Conservation (phyloP, 2,113 vertebrate species). For the Rhineura floridana region DNA sequence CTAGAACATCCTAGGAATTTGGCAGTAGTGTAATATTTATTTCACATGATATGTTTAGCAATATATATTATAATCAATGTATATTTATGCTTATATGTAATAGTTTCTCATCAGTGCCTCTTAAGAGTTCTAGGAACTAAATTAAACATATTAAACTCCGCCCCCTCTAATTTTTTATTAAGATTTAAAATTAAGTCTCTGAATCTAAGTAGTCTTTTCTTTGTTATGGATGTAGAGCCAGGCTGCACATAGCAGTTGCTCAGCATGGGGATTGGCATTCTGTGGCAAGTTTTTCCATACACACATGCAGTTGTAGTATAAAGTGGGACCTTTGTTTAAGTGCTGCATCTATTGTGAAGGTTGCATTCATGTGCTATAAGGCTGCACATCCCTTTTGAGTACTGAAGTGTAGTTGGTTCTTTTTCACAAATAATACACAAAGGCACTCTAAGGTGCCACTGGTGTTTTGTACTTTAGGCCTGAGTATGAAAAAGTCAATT, state of each 20-base stretch:
- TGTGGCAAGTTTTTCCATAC: background rate
- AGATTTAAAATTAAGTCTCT: background rate
- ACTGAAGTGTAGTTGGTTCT: background rate
- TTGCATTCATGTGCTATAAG: background rate
- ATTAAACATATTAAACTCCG: background rate
- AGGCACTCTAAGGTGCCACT: background rate
- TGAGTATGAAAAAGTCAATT: background rate
- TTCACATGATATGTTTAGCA: background rate
- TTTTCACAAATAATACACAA: background rate
- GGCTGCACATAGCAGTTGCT: background rate
- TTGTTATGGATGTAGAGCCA: background rate
- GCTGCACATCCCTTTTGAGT: background rate
- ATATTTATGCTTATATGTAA: background rate
- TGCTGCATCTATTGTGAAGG: background rate
- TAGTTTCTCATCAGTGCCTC: background rate
- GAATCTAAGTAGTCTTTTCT: background rate
- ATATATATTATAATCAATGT: background rate
- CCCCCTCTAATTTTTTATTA: background rate
- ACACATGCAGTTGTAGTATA: background rate
- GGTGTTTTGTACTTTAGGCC: background rate
- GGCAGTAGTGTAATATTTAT: background rate
- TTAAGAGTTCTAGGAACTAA: background rate
- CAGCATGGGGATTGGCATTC: background rate
- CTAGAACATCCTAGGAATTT: background rate
- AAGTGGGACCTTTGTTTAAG: background rate